Evolutionary conservation across 2,888 invertebrate species (phyloP).

Genomic region (Cataglyphis cursor): DNA sequence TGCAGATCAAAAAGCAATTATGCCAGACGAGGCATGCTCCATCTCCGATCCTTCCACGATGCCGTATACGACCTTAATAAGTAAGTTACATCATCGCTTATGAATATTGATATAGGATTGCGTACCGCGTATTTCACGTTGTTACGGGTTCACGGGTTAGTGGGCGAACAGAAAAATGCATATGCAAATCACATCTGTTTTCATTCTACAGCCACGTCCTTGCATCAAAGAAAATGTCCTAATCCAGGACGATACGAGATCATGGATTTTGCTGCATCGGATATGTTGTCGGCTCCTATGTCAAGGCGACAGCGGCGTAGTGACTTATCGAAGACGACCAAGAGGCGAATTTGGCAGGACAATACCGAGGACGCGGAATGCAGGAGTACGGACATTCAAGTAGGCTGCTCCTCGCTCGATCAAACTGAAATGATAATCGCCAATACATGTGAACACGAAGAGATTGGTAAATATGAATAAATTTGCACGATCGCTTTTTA

Average conservation of each 20-base stretch:
- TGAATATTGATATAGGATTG: slow-evolving; percentile 38
- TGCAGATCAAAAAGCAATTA: slow-evolving; percentile 84
- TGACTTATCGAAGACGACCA: slow-evolving; percentile 67
- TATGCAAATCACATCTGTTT: slow-evolving; percentile 50
- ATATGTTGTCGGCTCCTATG: slow-evolving; percentile 58
- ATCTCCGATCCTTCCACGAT: slow-evolving; percentile 87
- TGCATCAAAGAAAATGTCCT: slow-evolving; percentile 90
- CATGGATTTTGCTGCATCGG: slow-evolving; percentile 86
- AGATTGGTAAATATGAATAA: slow-evolving; percentile 75
- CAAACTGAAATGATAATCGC: slow-evolving; percentile 84
- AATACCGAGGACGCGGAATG: slow-evolving; percentile 79
- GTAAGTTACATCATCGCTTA: slow-evolving; percentile 86
- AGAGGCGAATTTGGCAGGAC: slow-evolving; percentile 75
- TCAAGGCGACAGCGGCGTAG: slow-evolving; percentile 77
- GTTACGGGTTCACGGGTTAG: not conserved
- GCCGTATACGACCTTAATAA: slow-evolving; percentile 90
- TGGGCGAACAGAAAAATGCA: slow-evolving; percentile 20
- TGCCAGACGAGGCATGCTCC: slow-evolving; percentile 90
- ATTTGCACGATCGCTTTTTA: not conserved
- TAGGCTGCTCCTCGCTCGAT: slow-evolving; percentile 83
- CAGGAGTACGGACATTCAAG: slow-evolving; percentile 81
- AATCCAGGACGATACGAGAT: slow-evolving; percentile 91
- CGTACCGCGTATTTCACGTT: not conserved
- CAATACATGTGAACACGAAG: slow-evolving; percentile 82
- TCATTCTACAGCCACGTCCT: slow-evolving; percentile 88